These are phyloP conservation scores for Clamator glandarius DNA, from an alignment of 2,797 vertebrate species.

Conservation along the genomic window DNA sequence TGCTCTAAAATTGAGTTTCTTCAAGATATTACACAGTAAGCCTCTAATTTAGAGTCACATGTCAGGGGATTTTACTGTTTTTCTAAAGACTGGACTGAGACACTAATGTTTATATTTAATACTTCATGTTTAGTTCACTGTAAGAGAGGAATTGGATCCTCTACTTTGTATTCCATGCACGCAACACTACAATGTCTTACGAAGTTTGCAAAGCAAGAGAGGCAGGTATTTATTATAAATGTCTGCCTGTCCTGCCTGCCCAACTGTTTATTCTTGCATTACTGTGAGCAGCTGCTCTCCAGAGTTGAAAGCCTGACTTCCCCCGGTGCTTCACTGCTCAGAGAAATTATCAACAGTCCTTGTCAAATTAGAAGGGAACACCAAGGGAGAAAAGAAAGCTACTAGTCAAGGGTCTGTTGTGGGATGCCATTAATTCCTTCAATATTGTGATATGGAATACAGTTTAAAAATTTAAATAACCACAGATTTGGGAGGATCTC, in stretches of 20 bases:
- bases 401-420: not conserved
- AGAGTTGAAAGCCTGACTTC: not conserved
- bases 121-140: not conserved
- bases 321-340: not conserved
- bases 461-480: not conserved
- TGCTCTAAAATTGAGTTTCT: not conserved
- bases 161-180: not conserved
- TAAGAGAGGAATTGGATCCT: not conserved
- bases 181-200: not conserved
- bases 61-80: not conserved
- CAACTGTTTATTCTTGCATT: not conserved
- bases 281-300: not conserved
- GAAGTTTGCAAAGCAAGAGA: not conserved
- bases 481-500: not conserved
- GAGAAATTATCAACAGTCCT: not conserved
- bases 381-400: not conserved
- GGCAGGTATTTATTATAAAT: not conserved
- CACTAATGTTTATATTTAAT: not conserved
- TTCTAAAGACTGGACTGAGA: not conserved
- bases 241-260: not conserved
- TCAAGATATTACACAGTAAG: not conserved
- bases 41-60: not conserved
- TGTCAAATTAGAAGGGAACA: slow-evolving; percentile 7
- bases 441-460: not conserved
- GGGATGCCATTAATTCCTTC: not conserved